Evolutionary conservation across 2,113 vertebrate species (phyloP).

Genomic region (Antechinus flavipes): DNA sequence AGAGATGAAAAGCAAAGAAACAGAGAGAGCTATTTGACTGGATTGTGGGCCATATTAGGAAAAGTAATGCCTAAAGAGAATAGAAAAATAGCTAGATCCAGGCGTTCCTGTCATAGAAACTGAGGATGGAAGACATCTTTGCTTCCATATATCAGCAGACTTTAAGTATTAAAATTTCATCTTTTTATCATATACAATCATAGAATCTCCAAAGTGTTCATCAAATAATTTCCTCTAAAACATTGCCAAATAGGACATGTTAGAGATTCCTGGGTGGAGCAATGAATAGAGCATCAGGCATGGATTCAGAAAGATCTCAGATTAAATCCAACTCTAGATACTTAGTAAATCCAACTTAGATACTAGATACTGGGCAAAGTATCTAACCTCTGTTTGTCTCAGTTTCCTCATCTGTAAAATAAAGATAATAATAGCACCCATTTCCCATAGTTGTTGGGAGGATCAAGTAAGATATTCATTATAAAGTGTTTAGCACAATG

Average conservation of each 20-base stretch:
- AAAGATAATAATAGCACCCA: neutral
- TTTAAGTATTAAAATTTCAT: neutral
- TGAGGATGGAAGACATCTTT: neutral
- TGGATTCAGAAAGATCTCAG: neutral
- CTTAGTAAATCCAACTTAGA: neutral
- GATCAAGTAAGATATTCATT: neutral
- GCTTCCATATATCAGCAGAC: neutral
- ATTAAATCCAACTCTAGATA: neutral
- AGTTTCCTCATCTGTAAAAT: neutral
- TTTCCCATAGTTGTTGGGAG: neutral
- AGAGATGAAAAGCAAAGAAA: neutral
- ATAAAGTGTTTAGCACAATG: neutral
- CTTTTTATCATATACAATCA: neutral
- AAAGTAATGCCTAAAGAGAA: neutral
- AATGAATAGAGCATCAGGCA: neutral
- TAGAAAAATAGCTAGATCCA: neutral
- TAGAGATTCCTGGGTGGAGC: neutral
- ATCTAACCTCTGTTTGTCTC: neutral
- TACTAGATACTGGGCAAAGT: neutral
- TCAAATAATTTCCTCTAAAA: neutral
- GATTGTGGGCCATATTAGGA: neutral
- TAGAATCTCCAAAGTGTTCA: neutral
- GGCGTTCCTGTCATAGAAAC: neutral
- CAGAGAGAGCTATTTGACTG: neutral
- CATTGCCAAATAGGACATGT: neutral